These are phyloP conservation scores for Heteropelma amictum DNA, from an alignment of 2,888 invertebrate species.

Conservation along the genomic window DNA sequence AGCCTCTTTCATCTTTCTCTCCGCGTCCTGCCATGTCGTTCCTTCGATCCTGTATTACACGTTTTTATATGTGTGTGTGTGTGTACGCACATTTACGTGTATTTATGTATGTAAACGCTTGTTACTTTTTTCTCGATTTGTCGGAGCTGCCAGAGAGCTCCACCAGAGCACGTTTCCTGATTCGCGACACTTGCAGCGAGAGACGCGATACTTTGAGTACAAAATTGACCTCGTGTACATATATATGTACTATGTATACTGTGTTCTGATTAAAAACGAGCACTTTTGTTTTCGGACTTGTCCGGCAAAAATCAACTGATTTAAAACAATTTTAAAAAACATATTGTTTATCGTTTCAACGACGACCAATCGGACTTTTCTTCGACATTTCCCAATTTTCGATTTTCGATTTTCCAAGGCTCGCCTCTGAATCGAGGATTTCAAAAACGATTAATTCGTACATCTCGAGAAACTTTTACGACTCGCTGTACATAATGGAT, in stretches of 20 bases:
- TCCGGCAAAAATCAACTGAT: no score
- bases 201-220: neutral
- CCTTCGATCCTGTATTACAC: conserved; percentile 17
- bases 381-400: no score
- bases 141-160: neutral
- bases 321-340: no score
- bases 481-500: neutral
- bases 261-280: no score
- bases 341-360: no score
- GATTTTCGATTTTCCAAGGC: no score
- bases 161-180: conserved; percentile 48
- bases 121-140: conserved; percentile 48
- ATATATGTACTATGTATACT: neutral
- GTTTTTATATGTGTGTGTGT: neutral
- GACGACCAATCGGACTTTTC: no score
- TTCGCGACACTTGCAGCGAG: conserved; percentile 55
- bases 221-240: neutral
- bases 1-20: conserved; percentile 43
- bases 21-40: neutral
- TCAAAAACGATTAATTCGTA: no score
- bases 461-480: no score
- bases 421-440: no score
- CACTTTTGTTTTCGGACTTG: no score
- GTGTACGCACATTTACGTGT: neutral
- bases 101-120: neutral